A percentile compares a stretch with the other conserved stretches of the same genome.
These are phyloP conservation scores for Semotilus atromaculatus DNA, from an alignment of 2,797 vertebrate genomes.

Conservation along the genomic window DNA sequence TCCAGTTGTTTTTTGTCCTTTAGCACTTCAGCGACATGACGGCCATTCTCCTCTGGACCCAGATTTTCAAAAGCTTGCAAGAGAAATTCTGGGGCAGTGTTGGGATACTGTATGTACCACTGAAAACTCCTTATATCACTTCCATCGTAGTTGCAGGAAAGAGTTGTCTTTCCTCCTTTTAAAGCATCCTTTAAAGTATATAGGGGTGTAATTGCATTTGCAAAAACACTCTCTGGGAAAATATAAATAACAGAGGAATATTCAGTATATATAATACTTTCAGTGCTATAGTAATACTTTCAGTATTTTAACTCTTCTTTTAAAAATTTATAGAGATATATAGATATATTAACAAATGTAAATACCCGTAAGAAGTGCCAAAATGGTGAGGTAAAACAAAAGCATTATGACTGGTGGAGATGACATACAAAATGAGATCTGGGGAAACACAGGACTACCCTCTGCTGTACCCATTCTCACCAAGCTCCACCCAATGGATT, in stretches of 20 bases:
- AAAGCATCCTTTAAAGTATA: background rate
- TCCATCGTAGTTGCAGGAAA: slow-evolving; percentile 27
- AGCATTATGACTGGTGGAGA: background rate
- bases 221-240: background rate
- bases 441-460: background rate
- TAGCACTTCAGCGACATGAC: background rate
- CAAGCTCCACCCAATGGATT: background rate
- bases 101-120: slow-evolving; percentile 45
- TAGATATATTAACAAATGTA: background rate
- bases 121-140: background rate
- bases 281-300: background rate
- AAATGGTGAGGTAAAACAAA: background rate
- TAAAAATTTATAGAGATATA: background rate
- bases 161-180: background rate
- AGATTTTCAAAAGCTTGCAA: background rate
- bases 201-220: background rate
- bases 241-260: background rate
- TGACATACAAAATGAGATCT: background rate
- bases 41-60: background rate
- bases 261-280: no score
- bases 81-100: slow-evolving; percentile 19
- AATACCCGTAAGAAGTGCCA: slow-evolving; percentile 1
- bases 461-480: background rate
- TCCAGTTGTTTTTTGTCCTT: background rate
- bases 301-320: background rate